Evolutionary conservation across 2,888 invertebrate species (phyloP), one percentile per base, ranked within the genome.

Genomic region (Leptopilina syphax): DNA sequence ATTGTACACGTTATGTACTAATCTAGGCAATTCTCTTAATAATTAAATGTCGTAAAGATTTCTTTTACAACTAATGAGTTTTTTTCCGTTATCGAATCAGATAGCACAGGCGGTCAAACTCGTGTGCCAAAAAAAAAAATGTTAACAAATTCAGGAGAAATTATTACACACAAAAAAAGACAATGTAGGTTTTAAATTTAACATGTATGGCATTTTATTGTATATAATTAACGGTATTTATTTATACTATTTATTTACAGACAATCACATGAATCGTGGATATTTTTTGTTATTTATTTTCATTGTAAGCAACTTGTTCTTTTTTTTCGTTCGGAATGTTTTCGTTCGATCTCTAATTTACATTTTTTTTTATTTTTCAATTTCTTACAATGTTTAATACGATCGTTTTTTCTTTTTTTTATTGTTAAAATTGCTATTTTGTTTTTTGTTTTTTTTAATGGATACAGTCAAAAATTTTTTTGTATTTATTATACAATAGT

Each of bases 181-280:
- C 50, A 12, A 50, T 9, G 50, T 50, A 87, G 84, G 87, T 90
- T 86, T 87, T 86, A 88, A 89, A 89, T 90, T 88, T 90, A 91
- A 91, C 91, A 92, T 91, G 89, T 91, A 91, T 89, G 89, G 90
- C 89, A 90, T 91, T 90, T 91, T 87, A 88, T 50, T 44, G 12
- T 50, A 50, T 50, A 50, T 90, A 89, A 90, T 92, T 91, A 91
- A 90, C 87, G 88, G 91, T 88, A 89, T 89, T 87, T 89, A 86
- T 88, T 88, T 90, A 88, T 86, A 88, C 90, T 91, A 90, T 89
- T 82, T 92, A 92, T 91, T 91, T 92, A 92, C 92, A 90, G 89
- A 89, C 89, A 91, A 91, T 92, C 91, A 92, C 91, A 92, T 91
- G 89, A 91, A 91, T 91, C 89, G 90, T 89, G 89, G 90, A 89